Evolutionary conservation across 2,113 vertebrate genomes (phyloP).

Genomic region (Pimephales promelas): DNA sequence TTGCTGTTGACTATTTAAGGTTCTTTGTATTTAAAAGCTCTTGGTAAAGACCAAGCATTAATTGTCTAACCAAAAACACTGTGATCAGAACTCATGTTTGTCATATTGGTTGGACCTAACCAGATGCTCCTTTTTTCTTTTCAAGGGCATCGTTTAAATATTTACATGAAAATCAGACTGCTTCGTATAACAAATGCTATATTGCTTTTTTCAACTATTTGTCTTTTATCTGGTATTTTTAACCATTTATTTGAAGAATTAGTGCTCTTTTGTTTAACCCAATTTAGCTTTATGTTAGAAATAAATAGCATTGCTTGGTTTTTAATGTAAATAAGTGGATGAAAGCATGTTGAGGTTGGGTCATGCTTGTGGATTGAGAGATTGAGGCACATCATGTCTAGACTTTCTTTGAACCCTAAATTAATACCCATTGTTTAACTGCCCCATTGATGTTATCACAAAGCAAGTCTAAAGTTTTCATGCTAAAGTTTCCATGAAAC

Average conservation of each 20-base stretch:
- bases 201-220: background rate
- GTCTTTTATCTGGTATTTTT: background rate
- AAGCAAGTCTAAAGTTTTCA: constrained; percentile 48
- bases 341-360: constrained; percentile 40
- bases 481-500: constrained; percentile 70
- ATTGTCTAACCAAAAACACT: background rate
- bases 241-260: background rate
- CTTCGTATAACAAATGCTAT: background rate
- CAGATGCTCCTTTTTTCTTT: background rate
- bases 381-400: constrained; percentile 53
- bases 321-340: constrained; percentile 26
- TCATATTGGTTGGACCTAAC: background rate
- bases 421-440: constrained; percentile 38
- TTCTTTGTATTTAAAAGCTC: constrained; percentile 1
- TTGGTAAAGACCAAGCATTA: background rate
- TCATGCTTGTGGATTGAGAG: constrained; percentile 45
- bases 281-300: constrained; percentile 1
- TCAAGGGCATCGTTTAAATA: background rate
- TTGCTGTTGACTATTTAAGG: background rate
- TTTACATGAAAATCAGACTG: background rate
- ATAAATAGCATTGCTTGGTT: constrained; percentile 38
- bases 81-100: background rate
- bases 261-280: background rate
- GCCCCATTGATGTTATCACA: constrained; percentile 61
- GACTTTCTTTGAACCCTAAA: constrained; percentile 54